Evolutionary conservation across 1,140 invertebrate genomes (phyloP).

Genomic region (Lepidurus couesii): DNA sequence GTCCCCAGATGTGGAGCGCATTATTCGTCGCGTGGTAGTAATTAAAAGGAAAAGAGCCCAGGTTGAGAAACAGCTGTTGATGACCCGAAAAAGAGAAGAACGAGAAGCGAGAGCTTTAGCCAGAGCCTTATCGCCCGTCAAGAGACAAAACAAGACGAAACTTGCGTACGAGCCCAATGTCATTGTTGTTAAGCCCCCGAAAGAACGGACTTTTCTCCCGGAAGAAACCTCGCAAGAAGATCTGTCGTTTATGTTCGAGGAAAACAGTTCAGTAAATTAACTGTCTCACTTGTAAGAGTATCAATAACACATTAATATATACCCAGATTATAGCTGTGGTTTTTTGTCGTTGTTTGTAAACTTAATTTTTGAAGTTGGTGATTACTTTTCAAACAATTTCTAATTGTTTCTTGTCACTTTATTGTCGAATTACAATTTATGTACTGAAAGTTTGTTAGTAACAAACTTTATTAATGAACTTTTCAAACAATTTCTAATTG

Average conservation of each 20-base stretch:
- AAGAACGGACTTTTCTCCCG: background rate
- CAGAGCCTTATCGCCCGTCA: background rate
- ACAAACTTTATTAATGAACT: too few species aligned
- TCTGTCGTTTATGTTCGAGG: background rate
- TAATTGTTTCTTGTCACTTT: too few species aligned
- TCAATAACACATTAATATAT: too few species aligned
- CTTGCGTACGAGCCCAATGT: background rate
- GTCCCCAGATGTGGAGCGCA: background rate
- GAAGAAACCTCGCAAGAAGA: conserved; percentile 4
- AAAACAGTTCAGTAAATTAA: background rate
- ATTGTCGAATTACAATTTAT: too few species aligned
- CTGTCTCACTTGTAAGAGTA: background rate
- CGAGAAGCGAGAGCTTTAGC: background rate
- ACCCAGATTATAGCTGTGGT: too few species aligned
- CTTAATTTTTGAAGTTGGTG: too few species aligned
- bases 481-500: too few species aligned
- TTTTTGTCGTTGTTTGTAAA: too few species aligned
- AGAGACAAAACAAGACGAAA: background rate
- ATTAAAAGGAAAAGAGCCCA: background rate
- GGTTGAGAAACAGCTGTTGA: background rate
- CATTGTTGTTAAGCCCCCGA: background rate
- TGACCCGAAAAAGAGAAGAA: background rate
- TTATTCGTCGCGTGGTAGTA: background rate
- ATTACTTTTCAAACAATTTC: too few species aligned
- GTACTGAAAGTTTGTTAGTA: too few species aligned